Evolutionary conservation across 1,140 invertebrate species (phyloP).

Genomic region (Drosophila repleta): DNA sequence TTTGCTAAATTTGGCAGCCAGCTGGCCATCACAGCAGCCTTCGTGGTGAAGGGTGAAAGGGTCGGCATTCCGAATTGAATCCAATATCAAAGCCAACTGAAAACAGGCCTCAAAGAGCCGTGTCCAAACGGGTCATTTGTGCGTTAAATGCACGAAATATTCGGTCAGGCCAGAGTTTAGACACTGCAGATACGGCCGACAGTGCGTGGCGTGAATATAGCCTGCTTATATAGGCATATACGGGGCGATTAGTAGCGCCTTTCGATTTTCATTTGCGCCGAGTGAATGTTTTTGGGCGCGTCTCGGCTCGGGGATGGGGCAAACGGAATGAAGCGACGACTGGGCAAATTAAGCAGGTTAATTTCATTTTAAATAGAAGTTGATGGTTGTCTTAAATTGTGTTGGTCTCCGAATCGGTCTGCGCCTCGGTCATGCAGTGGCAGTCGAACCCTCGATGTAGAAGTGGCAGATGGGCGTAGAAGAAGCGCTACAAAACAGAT

Average conservation of each 20-base stretch:
- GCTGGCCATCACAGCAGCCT: constrained; percentile 54
- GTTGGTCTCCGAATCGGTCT: too few species aligned
- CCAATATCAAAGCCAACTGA: constrained; percentile 33
- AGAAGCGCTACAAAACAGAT: constrained; percentile 66
- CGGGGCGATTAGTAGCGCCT: constrained; percentile 78
- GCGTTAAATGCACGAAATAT: constrained; percentile 72
- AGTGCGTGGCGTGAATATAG: constrained; percentile 27
- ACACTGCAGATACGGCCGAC: constrained; percentile 53
- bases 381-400: constrained; percentile 51
- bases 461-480: constrained; percentile 70
- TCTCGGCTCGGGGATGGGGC: constrained; percentile 25
- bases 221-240: constrained; percentile 53
- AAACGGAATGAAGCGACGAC: constrained; percentile 4
- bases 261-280: constrained; percentile 68
- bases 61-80: constrained; percentile 48
- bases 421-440: constrained; percentile 43
- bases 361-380: constrained; percentile 82
- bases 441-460: constrained; percentile 20
- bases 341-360: constrained; percentile 78
- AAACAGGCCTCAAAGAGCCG: constrained; percentile 39
- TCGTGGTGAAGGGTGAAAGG: constrained; percentile 79
- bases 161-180: constrained; percentile 49
- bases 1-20: constrained; percentile 59
- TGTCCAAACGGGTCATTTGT: constrained; percentile 66
- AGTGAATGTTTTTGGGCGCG: constrained; percentile 79